Evolutionary conservation across 2,888 invertebrate species (phyloP), one percentile per base, ranked within the genome.

Genomic region (Mesorhabditis belari): DNA sequence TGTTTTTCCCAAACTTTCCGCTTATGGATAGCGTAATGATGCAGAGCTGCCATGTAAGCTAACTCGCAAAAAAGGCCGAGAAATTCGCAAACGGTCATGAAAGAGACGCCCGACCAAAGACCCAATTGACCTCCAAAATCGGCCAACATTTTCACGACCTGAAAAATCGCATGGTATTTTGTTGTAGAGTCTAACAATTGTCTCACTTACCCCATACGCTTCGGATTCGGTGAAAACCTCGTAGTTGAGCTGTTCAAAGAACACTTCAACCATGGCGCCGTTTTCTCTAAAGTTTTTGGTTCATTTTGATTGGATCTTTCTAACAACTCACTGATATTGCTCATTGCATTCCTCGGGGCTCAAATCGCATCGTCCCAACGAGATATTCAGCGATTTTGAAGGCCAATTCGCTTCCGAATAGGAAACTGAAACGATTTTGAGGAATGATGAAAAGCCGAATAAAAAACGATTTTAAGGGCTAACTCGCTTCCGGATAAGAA

Each of bases 391-490:
- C 6, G 75, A 71, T 56, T 72, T 68, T 12, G 74, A 74, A 1
- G 79, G 79, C 79, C 79, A 79, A 49, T 70, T 74, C 5, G 79
- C 77, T 49, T 74, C 76, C 5, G 79, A 80, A 58, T 77, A 77
- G 3, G 76, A 73, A 2, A 71, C 63, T 54, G 54, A 25, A 54
- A 19, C n/a, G 9, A 25, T 5, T 5, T 17, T 19, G 9, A n/a
- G n/a, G n/a, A n/a, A n/a, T n/a, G n/a, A n/a, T n/a, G n/a, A n/a
- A n/a, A n/a, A 77, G 65, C 6, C 68, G 64, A 21, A 77, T 76
- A 29, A 76, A 71, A 21, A 77, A 61, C 6, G 75, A 71, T 56
- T 72, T 68, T 12, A 73, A 74, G 2, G 79, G 79, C 79, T 79
- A 79, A 49, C 69, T 74, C 5, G 79, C 77, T 49, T 74, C 76